Conservation (phyloP, 2,888 invertebrate genomes). For the Mechanitis mazaeus region DNA sequence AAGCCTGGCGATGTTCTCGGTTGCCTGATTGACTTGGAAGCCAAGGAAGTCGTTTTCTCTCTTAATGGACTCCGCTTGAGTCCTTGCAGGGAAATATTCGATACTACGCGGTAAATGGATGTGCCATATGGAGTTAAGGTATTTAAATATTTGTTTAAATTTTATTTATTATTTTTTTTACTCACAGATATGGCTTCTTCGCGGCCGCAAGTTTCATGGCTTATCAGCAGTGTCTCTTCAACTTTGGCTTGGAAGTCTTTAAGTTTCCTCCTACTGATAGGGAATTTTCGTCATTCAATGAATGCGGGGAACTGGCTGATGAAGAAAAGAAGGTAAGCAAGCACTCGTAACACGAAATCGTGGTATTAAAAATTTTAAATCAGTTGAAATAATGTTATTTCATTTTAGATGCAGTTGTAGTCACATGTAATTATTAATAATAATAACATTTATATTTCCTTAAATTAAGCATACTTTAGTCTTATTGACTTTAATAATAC, state of each 20-base stretch:
- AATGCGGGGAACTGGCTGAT: slow-evolving; percentile 82
- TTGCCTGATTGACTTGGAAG: slow-evolving; percentile 86
- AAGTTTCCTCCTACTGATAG: slow-evolving; percentile 82
- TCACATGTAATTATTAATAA: slow-evolving; percentile 2
- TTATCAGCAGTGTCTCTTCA: slow-evolving; percentile 95
- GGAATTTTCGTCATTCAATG: slow-evolving; percentile 84
- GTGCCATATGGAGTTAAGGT: background rate
- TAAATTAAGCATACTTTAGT: background rate
- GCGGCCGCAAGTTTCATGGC: slow-evolving; percentile 98
- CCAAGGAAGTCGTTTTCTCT: slow-evolving; percentile 85
- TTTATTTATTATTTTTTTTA: background rate
- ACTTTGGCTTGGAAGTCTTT: slow-evolving; percentile 91
- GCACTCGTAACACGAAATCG: too few relatives aligned
- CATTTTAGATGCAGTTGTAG: too few relatives aligned
- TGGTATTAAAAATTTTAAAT: too few relatives aligned
- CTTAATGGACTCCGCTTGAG: slow-evolving; percentile 86
- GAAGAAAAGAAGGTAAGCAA: slow-evolving; percentile 79
- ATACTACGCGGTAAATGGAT: slow-evolving; percentile 80
- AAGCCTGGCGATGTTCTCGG: slow-evolving; percentile 90
- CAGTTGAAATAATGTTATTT: too few relatives aligned
- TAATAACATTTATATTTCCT: background rate
- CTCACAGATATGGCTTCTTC: slow-evolving; percentile 87
- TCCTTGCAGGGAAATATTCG: slow-evolving; percentile 84
- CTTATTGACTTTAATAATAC: background rate
- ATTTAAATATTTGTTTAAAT: too few relatives aligned